Conservation (phyloP, 2,113 vertebrate species). For the Peromyscus californicus region DNA sequence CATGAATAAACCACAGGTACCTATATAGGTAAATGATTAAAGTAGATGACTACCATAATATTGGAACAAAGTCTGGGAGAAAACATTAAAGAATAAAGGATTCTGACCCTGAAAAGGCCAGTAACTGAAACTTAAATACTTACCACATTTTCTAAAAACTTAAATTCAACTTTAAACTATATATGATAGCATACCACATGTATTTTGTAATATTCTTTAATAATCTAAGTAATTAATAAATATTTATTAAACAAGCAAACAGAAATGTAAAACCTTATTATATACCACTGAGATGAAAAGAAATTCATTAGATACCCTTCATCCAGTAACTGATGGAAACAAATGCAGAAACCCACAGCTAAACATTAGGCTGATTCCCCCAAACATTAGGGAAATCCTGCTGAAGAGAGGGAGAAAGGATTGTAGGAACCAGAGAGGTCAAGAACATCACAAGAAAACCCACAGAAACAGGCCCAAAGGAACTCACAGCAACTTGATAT, state of each 20-base stretch:
- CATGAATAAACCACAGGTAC: conserved; percentile 6
- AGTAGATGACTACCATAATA: neutral
- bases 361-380: no score
- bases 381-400: no score
- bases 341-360: no score
- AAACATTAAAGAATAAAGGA: conserved; percentile 38
- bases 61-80: neutral
- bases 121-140: conserved; percentile 27
- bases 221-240: conserved; percentile 31
- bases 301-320: no score
- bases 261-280: neutral
- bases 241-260: neutral
- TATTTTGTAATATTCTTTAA: neutral
- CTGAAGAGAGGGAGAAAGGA: no score
- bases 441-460: no score
- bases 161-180: neutral
- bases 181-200: neutral
- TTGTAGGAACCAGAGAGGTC: no score
- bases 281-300: neutral
- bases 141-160: conserved; percentile 26
- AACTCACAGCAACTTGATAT: no score
- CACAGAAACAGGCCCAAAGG: no score
- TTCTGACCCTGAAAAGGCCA: neutral
- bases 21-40: conserved; percentile 10
- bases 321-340: no score